Conservation (phyloP, 2,113 vertebrate genomes). For the Elachura formosa region DNA sequence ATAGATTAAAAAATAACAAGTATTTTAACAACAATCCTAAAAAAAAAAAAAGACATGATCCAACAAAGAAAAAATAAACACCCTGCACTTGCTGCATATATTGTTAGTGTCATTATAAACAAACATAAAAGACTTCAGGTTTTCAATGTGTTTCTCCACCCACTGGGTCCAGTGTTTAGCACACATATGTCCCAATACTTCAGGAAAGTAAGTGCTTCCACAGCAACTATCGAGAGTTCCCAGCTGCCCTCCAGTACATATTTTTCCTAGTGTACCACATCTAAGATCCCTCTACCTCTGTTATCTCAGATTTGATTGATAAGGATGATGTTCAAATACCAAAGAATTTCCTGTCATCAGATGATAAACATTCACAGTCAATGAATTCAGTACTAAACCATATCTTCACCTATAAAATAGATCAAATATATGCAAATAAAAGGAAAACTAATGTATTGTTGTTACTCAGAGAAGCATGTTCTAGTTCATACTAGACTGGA, state of each 20-base stretch:
- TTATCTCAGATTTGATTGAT: not conserved
- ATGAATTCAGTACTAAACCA: not conserved
- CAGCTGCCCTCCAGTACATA: not conserved
- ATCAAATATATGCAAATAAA: not conserved
- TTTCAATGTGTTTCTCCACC: not conserved
- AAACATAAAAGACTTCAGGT: not conserved
- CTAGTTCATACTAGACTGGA: not conserved
- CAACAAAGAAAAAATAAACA: not conserved
- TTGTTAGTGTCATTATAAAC: not conserved
- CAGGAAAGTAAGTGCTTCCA: not conserved
- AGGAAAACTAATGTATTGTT: not conserved
- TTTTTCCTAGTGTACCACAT: not conserved
- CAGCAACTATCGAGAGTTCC: not conserved
- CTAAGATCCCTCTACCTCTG: not conserved
- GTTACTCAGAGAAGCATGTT: not conserved
- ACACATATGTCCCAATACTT: not conserved
- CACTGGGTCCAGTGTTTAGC: not conserved
- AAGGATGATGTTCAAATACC: not conserved
- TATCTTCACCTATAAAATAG: not conserved
- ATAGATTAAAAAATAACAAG: not conserved
- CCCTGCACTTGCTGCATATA: not conserved
- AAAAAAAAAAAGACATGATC: rapidly evolving
- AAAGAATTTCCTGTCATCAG: not conserved
- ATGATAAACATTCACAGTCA: not conserved
- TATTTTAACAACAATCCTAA: not conserved